Evolutionary conservation across 1,140 invertebrate genomes (phyloP).

Genomic region (Gryon sp.): DNA sequence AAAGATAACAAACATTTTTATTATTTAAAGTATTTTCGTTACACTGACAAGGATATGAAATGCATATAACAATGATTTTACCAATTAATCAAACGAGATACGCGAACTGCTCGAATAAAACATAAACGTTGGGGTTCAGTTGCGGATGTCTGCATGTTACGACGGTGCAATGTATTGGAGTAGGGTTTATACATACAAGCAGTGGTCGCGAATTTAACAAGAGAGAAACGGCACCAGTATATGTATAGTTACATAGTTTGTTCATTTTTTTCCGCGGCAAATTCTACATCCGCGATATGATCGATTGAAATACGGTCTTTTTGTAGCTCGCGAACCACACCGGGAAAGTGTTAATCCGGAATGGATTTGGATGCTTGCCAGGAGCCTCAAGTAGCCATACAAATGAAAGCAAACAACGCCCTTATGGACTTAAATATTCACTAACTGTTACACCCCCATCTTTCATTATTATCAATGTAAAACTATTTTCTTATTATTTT

Average conservation of each 20-base stretch:
- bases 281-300: conserved; percentile 50
- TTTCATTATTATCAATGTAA: background rate
- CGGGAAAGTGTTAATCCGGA: conserved; percentile 70
- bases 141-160: conserved; percentile 3
- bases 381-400: conserved; percentile 52
- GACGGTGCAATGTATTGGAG: conserved; percentile 10
- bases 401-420: conserved; percentile 43
- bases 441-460: conserved; percentile 18
- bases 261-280: conserved; percentile 41
- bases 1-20: conserved; percentile 18
- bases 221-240: conserved; percentile 6
- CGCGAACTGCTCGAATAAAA: conserved; percentile 9
- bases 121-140: conserved; percentile 22
- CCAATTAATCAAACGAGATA: conserved; percentile 52
- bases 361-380: conserved; percentile 67
- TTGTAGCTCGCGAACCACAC: conserved; percentile 26
- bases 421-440: conserved; percentile 54
- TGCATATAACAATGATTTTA: conserved; percentile 26
- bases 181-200: conserved; percentile 36
- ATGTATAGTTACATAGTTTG: conserved; percentile 1
- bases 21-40: conserved; percentile 21
- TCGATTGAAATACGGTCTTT: conserved; percentile 54
- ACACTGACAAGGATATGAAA: conserved; percentile 19
- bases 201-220: conserved; percentile 27
- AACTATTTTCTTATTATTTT: too few relatives aligned